These are phyloP conservation scores for Diogma glabrata DNA, from an alignment of 2,888 invertebrate species.

Conservation along the genomic window DNA sequence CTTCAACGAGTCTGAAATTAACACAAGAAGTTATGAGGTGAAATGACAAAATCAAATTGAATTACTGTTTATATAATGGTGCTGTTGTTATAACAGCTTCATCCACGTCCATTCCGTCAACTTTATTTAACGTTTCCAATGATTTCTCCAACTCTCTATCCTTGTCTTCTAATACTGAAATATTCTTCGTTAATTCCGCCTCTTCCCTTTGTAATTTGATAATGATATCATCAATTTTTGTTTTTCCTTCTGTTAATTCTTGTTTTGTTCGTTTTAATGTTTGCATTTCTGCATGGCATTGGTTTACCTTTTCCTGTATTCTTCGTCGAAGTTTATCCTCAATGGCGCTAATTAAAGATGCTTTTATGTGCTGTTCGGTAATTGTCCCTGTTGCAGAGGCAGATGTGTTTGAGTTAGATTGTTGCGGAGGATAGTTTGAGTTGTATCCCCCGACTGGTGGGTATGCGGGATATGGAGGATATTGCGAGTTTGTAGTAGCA, in stretches of 20 bases:
- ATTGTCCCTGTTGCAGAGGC: slow-evolving; percentile 63
- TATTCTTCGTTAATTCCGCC: slow-evolving; percentile 72
- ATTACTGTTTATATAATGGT: slow-evolving; percentile 88
- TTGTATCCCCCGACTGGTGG: slow-evolving; percentile 24
- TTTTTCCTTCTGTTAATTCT: slow-evolving; percentile 74
- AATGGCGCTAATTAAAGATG: slow-evolving; percentile 86
- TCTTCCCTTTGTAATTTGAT: slow-evolving; percentile 63
- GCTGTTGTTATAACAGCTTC: slow-evolving; percentile 95
- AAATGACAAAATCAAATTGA: slow-evolving; percentile 13
- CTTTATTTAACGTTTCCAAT: slow-evolving; percentile 60
- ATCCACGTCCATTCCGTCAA: slow-evolving; percentile 82
- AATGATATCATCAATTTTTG: slow-evolving; percentile 68
- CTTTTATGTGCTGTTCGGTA: slow-evolving; percentile 88
- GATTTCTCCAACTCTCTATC: slow-evolving; percentile 75
- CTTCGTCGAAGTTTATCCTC: slow-evolving; percentile 80
- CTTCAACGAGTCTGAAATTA: slow-evolving; percentile 63
- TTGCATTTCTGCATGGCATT: slow-evolving; percentile 83
- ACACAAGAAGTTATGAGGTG: slow-evolving; percentile 12
- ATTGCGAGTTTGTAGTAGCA: slow-evolving; percentile 32
- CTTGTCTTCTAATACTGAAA: slow-evolving; percentile 71
- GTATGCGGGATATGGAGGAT: slow-evolving; percentile 39
- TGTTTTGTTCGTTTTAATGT: slow-evolving; percentile 77
- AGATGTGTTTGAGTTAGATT: slow-evolving; percentile 24
- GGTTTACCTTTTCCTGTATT: slow-evolving; percentile 80
- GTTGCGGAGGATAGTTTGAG: neutral